Base-by-base conservation (phyloP, 2,888 invertebrate genomes). In the Drosophila nigricruria region DNA sequence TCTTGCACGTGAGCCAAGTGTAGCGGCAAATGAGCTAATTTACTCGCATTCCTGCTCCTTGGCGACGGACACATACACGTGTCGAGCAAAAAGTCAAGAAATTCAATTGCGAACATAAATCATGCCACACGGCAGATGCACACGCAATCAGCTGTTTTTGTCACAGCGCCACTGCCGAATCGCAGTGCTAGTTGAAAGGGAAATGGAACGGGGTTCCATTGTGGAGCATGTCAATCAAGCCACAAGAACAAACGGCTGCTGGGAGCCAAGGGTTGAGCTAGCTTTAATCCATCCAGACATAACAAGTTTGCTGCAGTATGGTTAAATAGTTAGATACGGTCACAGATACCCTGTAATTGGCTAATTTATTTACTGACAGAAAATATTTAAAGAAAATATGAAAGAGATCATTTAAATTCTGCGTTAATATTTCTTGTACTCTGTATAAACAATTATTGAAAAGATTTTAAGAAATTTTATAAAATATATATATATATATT, bases 1-100 rank as follows among this genome's bases (percentile, higher is more conserved):
- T 73, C 85, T 77, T 82, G 81, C 81, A 83, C 89, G 86, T 88
- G 81, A 89, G 90, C 70, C 84, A 87, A 81, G 79, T 90, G 90
- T 91, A 89, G 82, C 88, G 82, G 89, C 87, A 91, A 91, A 91
- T 79, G 79, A 91, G 91, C 90, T 91, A 90, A 90, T 90, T 91
- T 91, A 77, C 76, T 79, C 74, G 57, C 75, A 75, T 75, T 80
- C 71, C 71, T 25, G 45, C 57, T 76, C 34, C 64, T 73, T 49
- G 64, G 52, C 53, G 36, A 45, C 45, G 36, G 36, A 52, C 64
- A 18, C 20, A 49, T 32, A 32, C 56, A 85, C 81, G 84, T 88
- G 84, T 73, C 77, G 49, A 43, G 45, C 58, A 68, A 47, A 56
- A 81, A 88, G 85, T 86, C 88, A 88, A 82, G 87, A 88, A 85